Conservation (phyloP, 2,888 invertebrate species). For the Anoplius nigerrimus region DNA sequence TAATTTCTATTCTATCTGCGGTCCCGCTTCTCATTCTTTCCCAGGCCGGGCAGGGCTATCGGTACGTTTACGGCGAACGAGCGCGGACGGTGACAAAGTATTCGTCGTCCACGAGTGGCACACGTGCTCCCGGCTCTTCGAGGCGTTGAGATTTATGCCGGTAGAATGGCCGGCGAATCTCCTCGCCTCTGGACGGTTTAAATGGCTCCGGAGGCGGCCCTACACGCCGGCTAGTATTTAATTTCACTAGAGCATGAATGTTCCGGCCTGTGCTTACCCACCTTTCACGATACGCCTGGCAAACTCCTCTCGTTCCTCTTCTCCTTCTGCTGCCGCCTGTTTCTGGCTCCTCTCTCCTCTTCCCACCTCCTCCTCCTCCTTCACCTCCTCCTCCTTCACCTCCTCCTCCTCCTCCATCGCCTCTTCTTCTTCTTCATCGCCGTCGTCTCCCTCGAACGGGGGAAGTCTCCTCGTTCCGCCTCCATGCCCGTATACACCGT, state of each 20-base stretch:
- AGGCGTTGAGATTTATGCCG: slow-evolving; percentile 42
- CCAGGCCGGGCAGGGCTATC: background rate
- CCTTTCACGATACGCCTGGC: slow-evolving; percentile 61
- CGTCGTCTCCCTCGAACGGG: slow-evolving; percentile 37
- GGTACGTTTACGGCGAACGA: too few relatives aligned
- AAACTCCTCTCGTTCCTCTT: slow-evolving; percentile 36
- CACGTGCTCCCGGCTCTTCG: slow-evolving; percentile 23
- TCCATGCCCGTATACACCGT: slow-evolving; percentile 31
- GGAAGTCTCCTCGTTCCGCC: slow-evolving; percentile 48
- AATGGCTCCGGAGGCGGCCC: slow-evolving; percentile 43
- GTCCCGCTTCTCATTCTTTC: background rate
- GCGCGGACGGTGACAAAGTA: slow-evolving; percentile 30
- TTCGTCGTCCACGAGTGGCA: slow-evolving; percentile 21
- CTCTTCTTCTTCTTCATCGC: background rate
- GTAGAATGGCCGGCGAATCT: slow-evolving; percentile 45
- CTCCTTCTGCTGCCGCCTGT: slow-evolving; percentile 15
- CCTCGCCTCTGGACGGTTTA: slow-evolving; percentile 47
- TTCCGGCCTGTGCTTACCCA: slow-evolving; percentile 63
- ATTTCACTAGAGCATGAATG: slow-evolving; percentile 68
- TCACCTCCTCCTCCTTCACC: slow-evolving; percentile 16
- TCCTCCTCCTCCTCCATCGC: background rate
- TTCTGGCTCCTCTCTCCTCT: slow-evolving; percentile 23
- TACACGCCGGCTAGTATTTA: slow-evolving; percentile 59
- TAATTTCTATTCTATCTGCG: background rate
- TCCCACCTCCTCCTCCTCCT: slow-evolving; percentile 14